Conservation (phyloP, 2,797 vertebrate genomes). For the Percopsis omiscomaycus region DNA sequence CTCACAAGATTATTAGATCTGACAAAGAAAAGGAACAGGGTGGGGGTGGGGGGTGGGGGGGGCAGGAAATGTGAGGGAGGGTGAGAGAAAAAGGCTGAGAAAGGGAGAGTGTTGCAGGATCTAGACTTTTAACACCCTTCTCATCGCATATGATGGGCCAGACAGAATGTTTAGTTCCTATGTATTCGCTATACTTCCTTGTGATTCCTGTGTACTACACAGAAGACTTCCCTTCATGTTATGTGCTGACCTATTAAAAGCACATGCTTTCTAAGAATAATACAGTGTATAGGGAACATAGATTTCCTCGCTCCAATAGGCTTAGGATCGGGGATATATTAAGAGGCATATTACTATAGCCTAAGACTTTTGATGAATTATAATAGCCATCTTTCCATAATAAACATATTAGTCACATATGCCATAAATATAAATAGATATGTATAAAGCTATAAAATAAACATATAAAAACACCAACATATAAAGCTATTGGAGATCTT, state of each 20-base stretch:
- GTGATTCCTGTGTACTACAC: not conserved
- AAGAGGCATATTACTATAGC: no score
- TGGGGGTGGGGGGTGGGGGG: constrained; percentile 24
- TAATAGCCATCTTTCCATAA: no score
- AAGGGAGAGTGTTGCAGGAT: not conserved
- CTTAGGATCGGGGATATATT: not conserved
- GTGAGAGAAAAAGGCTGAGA: constrained; percentile 21
- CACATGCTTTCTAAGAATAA: constrained; percentile 28
- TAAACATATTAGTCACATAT: no score
- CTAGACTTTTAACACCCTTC: constrained; percentile 13
- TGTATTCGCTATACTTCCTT: not conserved
- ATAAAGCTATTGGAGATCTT: no score
- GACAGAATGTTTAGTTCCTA: constrained; percentile 6
- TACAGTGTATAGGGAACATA: not conserved
- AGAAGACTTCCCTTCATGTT: not conserved
- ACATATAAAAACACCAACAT: no score
- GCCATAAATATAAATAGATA: no score
- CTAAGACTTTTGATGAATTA: no score
- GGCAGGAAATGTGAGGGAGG: constrained; percentile 27
- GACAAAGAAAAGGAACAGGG: constrained; percentile 40
- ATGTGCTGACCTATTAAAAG: constrained; percentile 21
- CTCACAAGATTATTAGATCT: constrained; percentile 52
- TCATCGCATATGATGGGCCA: constrained; percentile 36
- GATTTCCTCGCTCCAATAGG: no score
- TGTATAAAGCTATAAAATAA: no score